Evolutionary conservation across 1,140 invertebrate species (phyloP), one percentile per base, ranked within the genome.

Genomic region (Dufourea novaeangliae): DNA sequence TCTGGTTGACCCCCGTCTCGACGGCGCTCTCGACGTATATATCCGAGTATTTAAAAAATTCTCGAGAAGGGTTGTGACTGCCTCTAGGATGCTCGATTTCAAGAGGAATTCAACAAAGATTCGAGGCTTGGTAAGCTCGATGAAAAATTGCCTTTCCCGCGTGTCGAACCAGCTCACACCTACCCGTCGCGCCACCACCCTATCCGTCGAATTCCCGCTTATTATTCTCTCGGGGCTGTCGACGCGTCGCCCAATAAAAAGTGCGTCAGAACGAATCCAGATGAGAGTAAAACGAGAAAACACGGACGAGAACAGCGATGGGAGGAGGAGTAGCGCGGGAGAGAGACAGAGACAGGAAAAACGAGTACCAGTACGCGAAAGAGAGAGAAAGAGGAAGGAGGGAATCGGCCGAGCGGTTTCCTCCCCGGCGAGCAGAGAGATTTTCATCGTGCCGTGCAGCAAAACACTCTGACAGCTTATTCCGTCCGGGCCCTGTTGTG

Each of bases 381-480:
- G 41, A 66, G 66, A 75, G 44, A 50, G 34, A 63, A n/a, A 62
- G 22, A 63, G 54, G 59, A 50, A 72, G 68, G 46, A 66, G 75
- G 46, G 34, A 64, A 61, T 39, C 68, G 39, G 10, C 64, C 52
- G 25, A 83, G 81, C 77, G 82, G 82, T 84, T 85, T 85, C 83
- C 80, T 89, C 85, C 83, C 79, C 57, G 59, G 67, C 74, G 34
- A 8, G 34, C 3, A 37, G 8, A 37, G 34, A 37, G 34, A 8
- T 86, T 86, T 86, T 80, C 78, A 83, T 82, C 78, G 84, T 52
- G 57, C 63, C n/a, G n/a, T n/a, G n/a, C n/a, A n/a, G 72, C 37
- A 64, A 75, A 79, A 82, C 84, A 78, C 56, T 88, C 87, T 90
- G 90, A 91, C 90, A 89, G 88, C 87, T 90, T 90, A 88, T 91